Percentiles rank a stretch among this genome's conserved stretches.
These are phyloP conservation scores for Drosophila kohkoa DNA, from an alignment of 1,140 invertebrate species.

Conservation along the genomic window DNA sequence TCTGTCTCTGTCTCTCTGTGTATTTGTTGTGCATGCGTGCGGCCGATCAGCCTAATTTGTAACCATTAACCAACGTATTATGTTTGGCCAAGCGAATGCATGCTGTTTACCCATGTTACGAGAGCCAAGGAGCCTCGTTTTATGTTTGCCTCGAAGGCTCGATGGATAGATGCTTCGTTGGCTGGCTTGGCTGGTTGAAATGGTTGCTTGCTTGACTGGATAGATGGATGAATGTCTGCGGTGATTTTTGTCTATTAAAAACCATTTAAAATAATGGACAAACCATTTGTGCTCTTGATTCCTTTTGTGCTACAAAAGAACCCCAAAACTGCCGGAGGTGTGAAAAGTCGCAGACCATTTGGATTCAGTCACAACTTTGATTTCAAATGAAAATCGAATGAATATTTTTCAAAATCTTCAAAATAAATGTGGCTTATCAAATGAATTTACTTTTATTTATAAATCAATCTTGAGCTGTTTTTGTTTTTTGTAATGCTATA, in stretches of 20 bases:
- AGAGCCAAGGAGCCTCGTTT: slow-evolving; percentile 39
- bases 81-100: slow-evolving; percentile 64
- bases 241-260: slow-evolving; percentile 80
- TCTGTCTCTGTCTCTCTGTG: slow-evolving; percentile 35
- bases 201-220: slow-evolving; percentile 15
- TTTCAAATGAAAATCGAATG: not conserved
- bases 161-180: slow-evolving; percentile 38
- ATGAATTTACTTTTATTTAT: not conserved
- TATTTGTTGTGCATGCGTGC: slow-evolving; percentile 59
- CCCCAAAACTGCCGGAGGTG: slow-evolving; percentile 5
- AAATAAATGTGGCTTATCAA: not conserved
- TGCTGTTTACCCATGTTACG: slow-evolving; percentile 32
- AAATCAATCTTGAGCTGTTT: not conserved
- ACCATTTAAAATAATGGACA: slow-evolving; percentile 74
- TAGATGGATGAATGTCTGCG: slow-evolving; percentile 53
- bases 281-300: slow-evolving; percentile 23
- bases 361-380: not conserved
- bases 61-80: slow-evolving; percentile 83
- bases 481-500: no score
- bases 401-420: not conserved
- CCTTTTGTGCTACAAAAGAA: slow-evolving; percentile 14
- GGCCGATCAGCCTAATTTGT: slow-evolving; percentile 81
- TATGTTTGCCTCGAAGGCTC: slow-evolving; percentile 45
- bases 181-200: slow-evolving; percentile 22
- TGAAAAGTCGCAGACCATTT: slow-evolving; percentile 15